Evolutionary conservation across 2,888 invertebrate genomes (phyloP).

Genomic region (Caenorhabditis becei): DNA sequence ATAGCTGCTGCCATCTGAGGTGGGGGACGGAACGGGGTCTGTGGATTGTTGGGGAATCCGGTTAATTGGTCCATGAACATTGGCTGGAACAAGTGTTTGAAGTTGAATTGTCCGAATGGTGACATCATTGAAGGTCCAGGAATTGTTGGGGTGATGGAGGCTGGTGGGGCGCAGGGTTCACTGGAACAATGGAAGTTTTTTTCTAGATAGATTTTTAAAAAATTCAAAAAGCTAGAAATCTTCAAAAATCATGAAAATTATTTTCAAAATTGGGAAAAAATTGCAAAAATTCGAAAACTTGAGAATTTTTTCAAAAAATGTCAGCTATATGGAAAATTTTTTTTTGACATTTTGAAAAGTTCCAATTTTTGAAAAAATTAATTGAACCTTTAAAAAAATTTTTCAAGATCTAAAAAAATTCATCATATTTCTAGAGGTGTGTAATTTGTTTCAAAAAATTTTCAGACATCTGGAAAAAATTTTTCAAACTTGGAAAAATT

Average conservation of each 20-base stretch:
- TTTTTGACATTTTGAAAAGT: no score
- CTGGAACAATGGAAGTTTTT: slow-evolving; percentile 36
- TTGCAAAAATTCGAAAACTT: background rate
- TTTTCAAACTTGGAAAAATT: no score
- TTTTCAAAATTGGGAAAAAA: background rate
- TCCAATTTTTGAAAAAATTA: no score
- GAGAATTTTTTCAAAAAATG: no score
- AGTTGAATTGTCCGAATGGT: slow-evolving; percentile 44
- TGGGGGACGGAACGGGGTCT: slow-evolving; percentile 56
- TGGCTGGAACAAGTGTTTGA: slow-evolving; percentile 48
- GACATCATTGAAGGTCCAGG: slow-evolving; percentile 16
- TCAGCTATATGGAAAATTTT: no score
- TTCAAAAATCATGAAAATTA: background rate
- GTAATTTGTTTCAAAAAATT: no score
- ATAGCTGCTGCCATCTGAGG: slow-evolving; percentile 59
- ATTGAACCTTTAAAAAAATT: no score
- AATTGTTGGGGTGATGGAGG: slow-evolving; percentile 9
- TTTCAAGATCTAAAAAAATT: no score
- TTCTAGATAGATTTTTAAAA: background rate
- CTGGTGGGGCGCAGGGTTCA: slow-evolving; percentile 21
- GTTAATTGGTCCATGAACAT: slow-evolving; percentile 53
- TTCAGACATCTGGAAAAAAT: no score
- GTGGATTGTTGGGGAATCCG: slow-evolving; percentile 21
- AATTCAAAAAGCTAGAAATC: background rate
- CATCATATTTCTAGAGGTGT: no score